A percentile compares a stretch with the other conserved stretches of the same genome.
phyloP scores from a whole-genome alignment of 1,140 invertebrate genomes.

The Caenorhabditis tropicalis region DNA sequence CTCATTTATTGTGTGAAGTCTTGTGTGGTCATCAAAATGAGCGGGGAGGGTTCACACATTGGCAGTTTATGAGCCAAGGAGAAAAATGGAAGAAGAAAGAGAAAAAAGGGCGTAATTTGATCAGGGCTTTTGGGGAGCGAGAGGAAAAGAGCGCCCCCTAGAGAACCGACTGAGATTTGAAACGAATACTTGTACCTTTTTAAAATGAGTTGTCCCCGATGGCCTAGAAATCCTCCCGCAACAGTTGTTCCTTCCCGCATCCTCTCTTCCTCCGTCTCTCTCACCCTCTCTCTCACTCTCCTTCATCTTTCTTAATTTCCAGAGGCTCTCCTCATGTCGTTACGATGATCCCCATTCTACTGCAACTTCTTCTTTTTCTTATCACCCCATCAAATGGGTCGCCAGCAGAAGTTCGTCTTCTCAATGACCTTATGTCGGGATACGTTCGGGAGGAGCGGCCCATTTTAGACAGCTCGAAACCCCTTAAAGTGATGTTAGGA shows the following conservation, averaged over 20 bases:
- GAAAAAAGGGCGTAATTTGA: slow-evolving; percentile 17
- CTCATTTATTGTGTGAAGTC: too few relatives aligned
- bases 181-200: neutral
- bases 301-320: neutral
- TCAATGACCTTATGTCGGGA: slow-evolving; percentile 55
- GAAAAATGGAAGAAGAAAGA: neutral
- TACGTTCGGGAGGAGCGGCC: slow-evolving; percentile 80
- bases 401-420: slow-evolving; percentile 54
- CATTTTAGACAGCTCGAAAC: slow-evolving; percentile 92
- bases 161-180: neutral
- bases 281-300: neutral
- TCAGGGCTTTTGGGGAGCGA: neutral
- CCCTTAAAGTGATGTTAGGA: slow-evolving; percentile 92
- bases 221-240: neutral
- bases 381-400: slow-evolving; percentile 44
- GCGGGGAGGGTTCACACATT: neutral
- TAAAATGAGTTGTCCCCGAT: neutral
- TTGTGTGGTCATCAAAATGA: neutral
- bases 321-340: neutral
- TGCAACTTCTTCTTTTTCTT: neutral
- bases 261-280: neutral
- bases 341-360: neutral
- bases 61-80: neutral
- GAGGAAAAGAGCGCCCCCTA: neutral
- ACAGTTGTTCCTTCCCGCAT: neutral